A percentile compares a stretch with the other conserved stretches of the same genome.
Evolutionary conservation across 1,140 invertebrate species (phyloP).

Genomic region (Cherax destructor): DNA sequence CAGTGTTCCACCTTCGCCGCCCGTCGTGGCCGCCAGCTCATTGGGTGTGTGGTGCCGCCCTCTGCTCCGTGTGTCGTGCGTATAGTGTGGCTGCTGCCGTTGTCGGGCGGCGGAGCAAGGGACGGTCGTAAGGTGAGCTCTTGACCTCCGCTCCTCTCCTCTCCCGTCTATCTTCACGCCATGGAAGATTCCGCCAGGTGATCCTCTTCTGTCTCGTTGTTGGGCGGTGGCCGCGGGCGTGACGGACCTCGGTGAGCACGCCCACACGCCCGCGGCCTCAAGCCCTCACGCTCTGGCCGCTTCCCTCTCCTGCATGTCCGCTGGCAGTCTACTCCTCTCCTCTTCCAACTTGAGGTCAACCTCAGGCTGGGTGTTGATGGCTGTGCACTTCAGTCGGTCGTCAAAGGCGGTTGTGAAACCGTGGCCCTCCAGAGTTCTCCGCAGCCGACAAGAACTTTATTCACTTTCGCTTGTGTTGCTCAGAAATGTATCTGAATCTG

Average conservation of each 20-base stretch:
- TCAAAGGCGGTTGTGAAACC: neutral
- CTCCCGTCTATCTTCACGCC: slow-evolving; percentile 33
- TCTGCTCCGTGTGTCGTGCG: neutral
- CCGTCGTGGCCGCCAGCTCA: neutral
- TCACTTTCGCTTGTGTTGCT: neutral
- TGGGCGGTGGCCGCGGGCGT: slow-evolving; percentile 29
- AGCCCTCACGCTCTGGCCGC: slow-evolving; percentile 33
- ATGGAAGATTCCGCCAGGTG: slow-evolving; percentile 38
- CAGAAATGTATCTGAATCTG: too few species aligned
- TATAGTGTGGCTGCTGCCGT: slow-evolving; percentile 6
- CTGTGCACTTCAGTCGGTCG: neutral
- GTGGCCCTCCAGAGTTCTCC: neutral
- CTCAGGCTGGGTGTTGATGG: neutral
- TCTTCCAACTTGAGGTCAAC: neutral
- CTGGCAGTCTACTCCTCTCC: slow-evolving; percentile 13
- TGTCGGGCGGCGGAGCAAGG: slow-evolving; percentile 21
- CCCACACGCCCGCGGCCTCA: slow-evolving; percentile 31
- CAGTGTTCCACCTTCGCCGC: neutral
- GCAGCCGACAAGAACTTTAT: too few species aligned
- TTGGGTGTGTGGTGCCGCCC: slow-evolving; percentile 3
- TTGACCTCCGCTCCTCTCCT: slow-evolving; percentile 27
- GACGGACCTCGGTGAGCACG: slow-evolving; percentile 10
- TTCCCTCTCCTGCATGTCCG: slow-evolving; percentile 29
- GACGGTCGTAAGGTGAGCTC: slow-evolving; percentile 28
- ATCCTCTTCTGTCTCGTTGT: slow-evolving; percentile 40